Evolutionary conservation across 2,888 invertebrate genomes (phyloP), one percentile per base, ranked within the genome.

Genomic region (Scaptomyza polygonia): DNA sequence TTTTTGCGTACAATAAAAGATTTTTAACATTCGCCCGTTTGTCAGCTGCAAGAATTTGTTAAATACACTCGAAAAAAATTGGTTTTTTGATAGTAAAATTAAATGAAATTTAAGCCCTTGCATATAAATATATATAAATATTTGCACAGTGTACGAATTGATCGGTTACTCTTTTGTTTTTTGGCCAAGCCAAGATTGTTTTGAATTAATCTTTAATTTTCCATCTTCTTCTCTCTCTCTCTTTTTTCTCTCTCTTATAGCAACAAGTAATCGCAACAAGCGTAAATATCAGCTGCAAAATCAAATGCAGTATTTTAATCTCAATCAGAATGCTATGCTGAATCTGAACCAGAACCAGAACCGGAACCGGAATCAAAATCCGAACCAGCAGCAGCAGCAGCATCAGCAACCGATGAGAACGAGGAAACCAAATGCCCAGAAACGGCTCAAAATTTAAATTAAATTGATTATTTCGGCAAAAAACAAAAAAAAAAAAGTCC

Each of bases 371-470:
- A 49, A 49, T 34, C 34, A 7, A 14, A 49, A 14, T 34, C 36
- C 25, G 5, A 49, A 36, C 49, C 30, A 54, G 14, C n/a, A n/a
- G n/a, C n/a, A n/a, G n/a, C 42, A 64, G 29, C 54, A 54, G n/a
- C 32, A 45, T 0, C 43, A 63, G n/a, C 25, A 48, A 29, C 29
- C n/a, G 48, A 21, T 47, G 51, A 43, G 49, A 21, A 53, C 61
- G 61, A 61, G 71, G 63, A 61, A 71, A 39, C 66, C 53, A 51
- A 84, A 79, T 63, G 86, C 84, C 74, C 86, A 70, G 5, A 69
- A 67, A 75, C 87, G 82, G 81, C 70, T 86, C 82, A 82, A 82
- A 82, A 82, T 82, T 82, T 82, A 75, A 82, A 69, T 44, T 40
- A 51, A 82, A 82, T 86, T 82, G 53, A 47, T 70, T 51, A 68